Evolutionary conservation across 2,888 invertebrate genomes (phyloP).

Genomic region (Priocnemis perturbator): DNA sequence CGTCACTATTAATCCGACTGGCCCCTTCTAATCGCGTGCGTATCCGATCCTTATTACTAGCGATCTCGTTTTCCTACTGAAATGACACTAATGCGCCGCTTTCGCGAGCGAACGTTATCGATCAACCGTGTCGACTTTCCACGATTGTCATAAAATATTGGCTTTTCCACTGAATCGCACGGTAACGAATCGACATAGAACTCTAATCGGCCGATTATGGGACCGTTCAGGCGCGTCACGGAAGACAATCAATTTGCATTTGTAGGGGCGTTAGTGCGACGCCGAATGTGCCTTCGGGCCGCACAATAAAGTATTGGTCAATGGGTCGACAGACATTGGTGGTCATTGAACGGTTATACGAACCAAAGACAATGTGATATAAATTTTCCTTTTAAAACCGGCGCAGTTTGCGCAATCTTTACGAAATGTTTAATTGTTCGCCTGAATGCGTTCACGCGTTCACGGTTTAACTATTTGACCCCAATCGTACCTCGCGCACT

Average conservation of each 20-base stretch:
- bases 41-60: background rate
- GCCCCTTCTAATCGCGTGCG: constrained; percentile 29
- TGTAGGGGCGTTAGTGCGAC: background rate
- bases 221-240: constrained; percentile 22
- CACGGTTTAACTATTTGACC: no score
- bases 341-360: no score
- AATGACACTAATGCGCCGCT: constrained; percentile 16
- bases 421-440: no score
- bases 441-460: no score
- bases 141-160: constrained; percentile 36
- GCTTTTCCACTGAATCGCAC: constrained; percentile 22
- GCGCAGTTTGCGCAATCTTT: no score
- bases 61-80: constrained; percentile 3
- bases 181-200: constrained; percentile 19
- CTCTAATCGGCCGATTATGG: constrained; percentile 19
- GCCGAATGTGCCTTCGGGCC: constrained; percentile 16
- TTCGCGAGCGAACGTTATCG: constrained; percentile 10
- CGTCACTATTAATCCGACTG: constrained; percentile 30
- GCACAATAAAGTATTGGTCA: no score
- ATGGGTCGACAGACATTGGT: no score
- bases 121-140: constrained; percentile 36
- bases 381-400: no score
- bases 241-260: constrained; percentile 29
- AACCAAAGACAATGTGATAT: no score
- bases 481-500: no score